Percentiles rank a stretch among this genome's conserved stretches.
These are phyloP conservation scores for Leuciscus waleckii DNA, from an alignment of 2,797 vertebrate species.

Conservation along the genomic window DNA sequence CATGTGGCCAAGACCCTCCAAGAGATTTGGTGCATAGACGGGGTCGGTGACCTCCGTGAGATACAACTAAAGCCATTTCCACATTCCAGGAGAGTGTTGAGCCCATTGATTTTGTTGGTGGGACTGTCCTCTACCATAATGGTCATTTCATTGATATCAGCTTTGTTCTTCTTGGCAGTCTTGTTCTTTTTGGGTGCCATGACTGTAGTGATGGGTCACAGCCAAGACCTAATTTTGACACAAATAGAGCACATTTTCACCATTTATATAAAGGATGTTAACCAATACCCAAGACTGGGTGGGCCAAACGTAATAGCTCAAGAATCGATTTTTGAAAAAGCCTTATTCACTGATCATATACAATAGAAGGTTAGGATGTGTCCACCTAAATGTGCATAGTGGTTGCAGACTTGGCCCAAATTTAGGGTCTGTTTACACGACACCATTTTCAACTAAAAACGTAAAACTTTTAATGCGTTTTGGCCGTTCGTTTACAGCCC, in stretches of 20 bases:
- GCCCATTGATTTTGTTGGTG: slow-evolving; percentile 90
- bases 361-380: neutral
- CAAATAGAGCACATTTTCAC: slow-evolving; percentile 18
- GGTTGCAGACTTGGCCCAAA: neutral
- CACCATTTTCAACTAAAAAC: no score
- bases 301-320: neutral
- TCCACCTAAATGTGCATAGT: neutral
- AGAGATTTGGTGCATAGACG: slow-evolving; percentile 90
- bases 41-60: slow-evolving; percentile 93
- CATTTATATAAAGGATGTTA: neutral
- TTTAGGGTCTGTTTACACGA: neutral
- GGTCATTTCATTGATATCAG: slow-evolving; percentile 91
- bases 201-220: slow-evolving; percentile 84
- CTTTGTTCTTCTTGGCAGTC: slow-evolving; percentile 91
- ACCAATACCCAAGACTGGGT: neutral
- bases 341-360: neutral
- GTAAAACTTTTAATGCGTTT: no score
- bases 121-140: slow-evolving; percentile 94
- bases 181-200: slow-evolving; percentile 99
- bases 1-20: slow-evolving; percentile 95
- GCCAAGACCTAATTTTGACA: slow-evolving; percentile 78
- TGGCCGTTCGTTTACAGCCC: neutral
- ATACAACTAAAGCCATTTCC: slow-evolving; percentile 96
- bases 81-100: slow-evolving; percentile 92
- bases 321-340: neutral